Evolutionary conservation across 2,888 invertebrate species (phyloP).

Genomic region (Synergus japonicus): DNA sequence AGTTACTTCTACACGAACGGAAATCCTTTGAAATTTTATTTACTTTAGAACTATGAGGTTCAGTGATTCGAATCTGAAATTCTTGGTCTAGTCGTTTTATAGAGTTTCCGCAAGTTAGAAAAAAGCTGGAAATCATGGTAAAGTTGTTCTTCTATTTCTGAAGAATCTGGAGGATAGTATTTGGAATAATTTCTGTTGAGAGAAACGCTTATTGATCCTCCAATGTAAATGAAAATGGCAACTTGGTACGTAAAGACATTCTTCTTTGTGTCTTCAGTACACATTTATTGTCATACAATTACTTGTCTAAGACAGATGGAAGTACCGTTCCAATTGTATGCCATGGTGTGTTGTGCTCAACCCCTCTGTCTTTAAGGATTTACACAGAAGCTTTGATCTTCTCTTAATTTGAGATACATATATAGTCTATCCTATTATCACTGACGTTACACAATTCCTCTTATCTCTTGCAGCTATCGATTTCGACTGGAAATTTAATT

Average conservation of each 20-base stretch:
- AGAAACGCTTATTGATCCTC: not conserved
- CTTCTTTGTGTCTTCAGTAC: not conserved
- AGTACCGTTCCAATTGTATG: not conserved
- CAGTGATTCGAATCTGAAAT: slow-evolving; percentile 15
- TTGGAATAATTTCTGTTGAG: not conserved
- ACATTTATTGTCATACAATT: not conserved
- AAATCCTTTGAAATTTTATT: not conserved
- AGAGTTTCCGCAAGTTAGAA: too few species aligned
- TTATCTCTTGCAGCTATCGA: slow-evolving; percentile 13
- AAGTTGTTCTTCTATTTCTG: not conserved
- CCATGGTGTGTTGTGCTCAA: not conserved
- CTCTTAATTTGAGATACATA: not conserved
- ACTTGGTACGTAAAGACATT: not conserved
- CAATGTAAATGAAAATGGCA: not conserved
- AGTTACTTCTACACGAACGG: too few species aligned
- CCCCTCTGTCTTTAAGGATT: slow-evolving; percentile 13
- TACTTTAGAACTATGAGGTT: slow-evolving; percentile 9
- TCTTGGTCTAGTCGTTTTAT: not conserved
- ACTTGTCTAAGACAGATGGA: not conserved
- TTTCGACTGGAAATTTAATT: slow-evolving; percentile 13
- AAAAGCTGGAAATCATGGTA: too few species aligned
- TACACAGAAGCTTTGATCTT: not conserved
- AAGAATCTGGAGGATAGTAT: not conserved
- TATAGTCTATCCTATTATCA: slow-evolving; percentile 9
- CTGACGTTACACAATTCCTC: not conserved